Evolutionary conservation across 2,888 invertebrate species (phyloP), one percentile per base, ranked within the genome.

Genomic region (Saturnia japonica): DNA sequence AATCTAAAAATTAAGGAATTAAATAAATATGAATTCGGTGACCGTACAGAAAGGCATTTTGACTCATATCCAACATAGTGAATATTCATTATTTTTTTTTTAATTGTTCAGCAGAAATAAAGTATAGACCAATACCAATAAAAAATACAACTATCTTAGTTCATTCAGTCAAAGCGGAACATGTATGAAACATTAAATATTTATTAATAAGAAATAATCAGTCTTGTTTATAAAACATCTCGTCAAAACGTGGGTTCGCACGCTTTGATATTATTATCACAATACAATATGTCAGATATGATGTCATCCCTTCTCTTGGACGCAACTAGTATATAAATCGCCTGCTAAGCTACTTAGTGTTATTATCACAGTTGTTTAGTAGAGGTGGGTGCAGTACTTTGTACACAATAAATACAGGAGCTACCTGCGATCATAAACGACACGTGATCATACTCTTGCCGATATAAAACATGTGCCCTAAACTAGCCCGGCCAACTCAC

Each of bases 341-440:
- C 94, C 94, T 93, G 93, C 94, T 94, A 94, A 86, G 93, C 94
- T 94, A 94, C 94, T 94, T 94, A 94, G 94, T 94, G 93, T 94
- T 94, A 94, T 93, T 94, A 94, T 94, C 94, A 94, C 94, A 94
- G 94, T 94, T 94, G 93, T 92, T 94, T 93, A 93, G 90, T 90
- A 93, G 94, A 94, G 94, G 94, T 94, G 94, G 94, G 94, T 93
- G 94, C 89, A 93, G 94, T 94, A 94, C 94, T 92, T 94, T 94
- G 94, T 94, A 94, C 94, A 94, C 88, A 88, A 86, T 88, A 89
- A 34, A 90, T 88, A 90, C 92, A 91, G 91, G 91, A 91, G 89
- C 87, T 87, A 89, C 90, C 90, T 89, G 91, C 88, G 89, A 88
- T 83, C 87, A 87, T 85, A 85, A 85, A 85, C 85, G 88, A 88